phyloP scores from a whole-genome alignment of 2,113 vertebrate species.

The Colaptes auratus region DNA sequence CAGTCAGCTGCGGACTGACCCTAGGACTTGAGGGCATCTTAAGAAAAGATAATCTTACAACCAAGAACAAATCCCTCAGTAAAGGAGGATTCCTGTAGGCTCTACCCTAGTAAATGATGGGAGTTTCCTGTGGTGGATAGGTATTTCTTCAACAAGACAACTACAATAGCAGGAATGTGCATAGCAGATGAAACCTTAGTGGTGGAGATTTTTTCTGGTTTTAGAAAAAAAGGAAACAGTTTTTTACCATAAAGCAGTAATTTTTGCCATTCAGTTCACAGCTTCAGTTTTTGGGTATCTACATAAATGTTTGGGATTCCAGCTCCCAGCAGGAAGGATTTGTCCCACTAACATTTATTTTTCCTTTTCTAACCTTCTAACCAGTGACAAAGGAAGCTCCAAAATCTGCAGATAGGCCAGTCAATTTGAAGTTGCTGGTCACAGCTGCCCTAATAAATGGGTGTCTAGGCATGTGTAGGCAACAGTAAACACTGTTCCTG shows the following conservation, averaged over 20 bases:
- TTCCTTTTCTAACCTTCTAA: neutral
- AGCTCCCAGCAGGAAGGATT: neutral
- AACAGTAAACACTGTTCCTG: neutral
- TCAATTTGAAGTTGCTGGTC: neutral
- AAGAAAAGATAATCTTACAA: neutral
- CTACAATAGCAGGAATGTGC: neutral
- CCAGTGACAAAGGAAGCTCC: neutral
- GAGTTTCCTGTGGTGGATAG: neutral
- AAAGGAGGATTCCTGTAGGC: conserved; percentile 26
- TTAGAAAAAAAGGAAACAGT: neutral
- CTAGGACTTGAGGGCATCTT: neutral
- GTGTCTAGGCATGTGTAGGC: neutral
- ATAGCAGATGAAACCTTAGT: neutral
- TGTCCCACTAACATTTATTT: neutral
- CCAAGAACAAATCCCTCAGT: neutral
- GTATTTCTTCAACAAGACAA: neutral
- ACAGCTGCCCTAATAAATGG: neutral
- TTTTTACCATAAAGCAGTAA: neutral
- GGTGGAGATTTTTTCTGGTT: neutral
- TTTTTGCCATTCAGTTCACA: neutral
- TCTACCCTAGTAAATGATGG: neutral
- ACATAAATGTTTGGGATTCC: neutral
- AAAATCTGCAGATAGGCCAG: neutral
- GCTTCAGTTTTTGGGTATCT: neutral
- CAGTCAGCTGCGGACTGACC: neutral